A percentile compares a stretch with the other conserved stretches of the same genome.
phyloP scores from a whole-genome alignment of 1,140 invertebrate genomes.

The Pemphigus obesinymphae region DNA sequence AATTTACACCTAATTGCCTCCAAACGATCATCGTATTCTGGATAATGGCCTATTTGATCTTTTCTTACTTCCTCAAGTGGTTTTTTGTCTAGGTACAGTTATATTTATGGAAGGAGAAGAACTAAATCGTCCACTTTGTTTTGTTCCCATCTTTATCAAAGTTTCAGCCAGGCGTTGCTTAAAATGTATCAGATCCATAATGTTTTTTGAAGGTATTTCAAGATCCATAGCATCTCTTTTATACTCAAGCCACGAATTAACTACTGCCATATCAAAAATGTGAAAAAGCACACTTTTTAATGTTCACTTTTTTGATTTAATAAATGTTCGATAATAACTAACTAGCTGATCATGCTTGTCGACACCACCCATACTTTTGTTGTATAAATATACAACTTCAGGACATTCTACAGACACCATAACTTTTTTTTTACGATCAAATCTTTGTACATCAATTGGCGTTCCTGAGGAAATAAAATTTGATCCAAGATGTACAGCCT shows the following conservation, averaged over 20 bases:
- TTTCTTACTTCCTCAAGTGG: not conserved
- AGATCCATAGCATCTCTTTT: not conserved
- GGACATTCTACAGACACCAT: not conserved
- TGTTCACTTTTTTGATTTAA: not conserved
- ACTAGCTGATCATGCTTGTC: conserved; percentile 9
- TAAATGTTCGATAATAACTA: not conserved
- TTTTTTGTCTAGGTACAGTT: not conserved
- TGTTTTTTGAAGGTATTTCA: not conserved
- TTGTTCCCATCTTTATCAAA: not conserved
- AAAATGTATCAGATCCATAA: not conserved
- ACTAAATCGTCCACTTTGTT: not conserved
- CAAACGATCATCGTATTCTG: not conserved
- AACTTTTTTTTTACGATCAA: not conserved
- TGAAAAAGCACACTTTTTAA: not conserved
- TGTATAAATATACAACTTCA: not conserved
- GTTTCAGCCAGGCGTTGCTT: not conserved
- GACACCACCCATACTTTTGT: conserved; percentile 6
- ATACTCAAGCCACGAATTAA: not conserved
- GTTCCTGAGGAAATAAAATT: conserved; percentile 2
- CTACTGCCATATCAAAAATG: not conserved
- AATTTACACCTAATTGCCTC: not conserved
- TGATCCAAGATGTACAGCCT: not conserved
- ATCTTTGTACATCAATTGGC: not conserved
- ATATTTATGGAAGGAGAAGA: not conserved
- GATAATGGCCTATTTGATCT: not conserved